A percentile compares a stretch with the other conserved stretches of the same genome.
Conservation (phyloP, 2,888 invertebrate genomes). For the Campoletis raptor region DNA sequence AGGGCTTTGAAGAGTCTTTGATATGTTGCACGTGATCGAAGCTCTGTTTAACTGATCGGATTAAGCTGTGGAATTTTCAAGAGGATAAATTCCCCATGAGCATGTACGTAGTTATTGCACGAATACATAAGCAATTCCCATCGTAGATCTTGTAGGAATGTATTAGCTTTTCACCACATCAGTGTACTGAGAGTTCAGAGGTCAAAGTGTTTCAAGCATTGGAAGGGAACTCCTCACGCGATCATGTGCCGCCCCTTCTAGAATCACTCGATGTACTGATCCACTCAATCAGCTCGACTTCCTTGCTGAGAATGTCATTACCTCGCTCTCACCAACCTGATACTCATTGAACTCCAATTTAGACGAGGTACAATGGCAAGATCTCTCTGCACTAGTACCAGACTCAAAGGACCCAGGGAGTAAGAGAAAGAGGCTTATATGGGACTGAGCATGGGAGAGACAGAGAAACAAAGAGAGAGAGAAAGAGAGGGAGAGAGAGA, state of each 20-base stretch:
- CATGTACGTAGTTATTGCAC: neutral
- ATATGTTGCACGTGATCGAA: conserved; percentile 41
- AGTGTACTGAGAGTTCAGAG: conserved; percentile 5
- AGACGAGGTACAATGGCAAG: conserved; percentile 43
- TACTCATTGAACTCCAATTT: conserved; percentile 74
- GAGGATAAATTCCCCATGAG: conserved; percentile 1
- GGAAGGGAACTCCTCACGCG: conserved; percentile 6
- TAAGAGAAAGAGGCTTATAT: conserved; percentile 39
- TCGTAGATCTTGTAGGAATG: neutral
- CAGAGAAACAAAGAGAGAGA: conserved; percentile 65
- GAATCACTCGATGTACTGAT: conserved; percentile 69
- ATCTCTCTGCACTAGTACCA: conserved; percentile 24
- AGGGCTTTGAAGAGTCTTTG: conserved; percentile 36
- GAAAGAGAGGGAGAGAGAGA: conserved; percentile 70
- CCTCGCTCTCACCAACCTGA: conserved; percentile 41
- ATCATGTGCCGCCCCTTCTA: conserved; percentile 13
- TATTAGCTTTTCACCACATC: neutral
- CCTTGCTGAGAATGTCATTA: conserved; percentile 69
- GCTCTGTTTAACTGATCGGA: conserved; percentile 37
- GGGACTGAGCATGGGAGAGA: conserved; percentile 65
- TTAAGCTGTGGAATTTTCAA: conserved; percentile 38
- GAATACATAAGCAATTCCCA: conserved; percentile 2
- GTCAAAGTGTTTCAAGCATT: neutral
- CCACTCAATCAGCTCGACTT: conserved; percentile 75
- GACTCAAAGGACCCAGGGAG: conserved; percentile 56